Evolutionary conservation across 2,888 invertebrate species (phyloP).

Genomic region (Amitus sp.): DNA sequence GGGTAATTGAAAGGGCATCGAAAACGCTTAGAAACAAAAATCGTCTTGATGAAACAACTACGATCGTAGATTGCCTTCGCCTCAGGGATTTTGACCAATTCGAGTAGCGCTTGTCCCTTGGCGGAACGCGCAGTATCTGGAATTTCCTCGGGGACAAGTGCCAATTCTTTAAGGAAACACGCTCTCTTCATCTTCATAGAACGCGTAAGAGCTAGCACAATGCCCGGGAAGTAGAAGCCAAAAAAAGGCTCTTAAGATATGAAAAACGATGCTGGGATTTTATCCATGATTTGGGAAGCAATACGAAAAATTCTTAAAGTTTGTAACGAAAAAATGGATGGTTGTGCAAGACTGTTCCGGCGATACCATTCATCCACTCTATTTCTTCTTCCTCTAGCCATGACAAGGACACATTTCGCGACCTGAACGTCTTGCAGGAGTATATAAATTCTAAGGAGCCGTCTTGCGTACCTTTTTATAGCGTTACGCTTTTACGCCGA

Average conservation of each 20-base stretch:
- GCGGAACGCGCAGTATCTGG: constrained; percentile 16
- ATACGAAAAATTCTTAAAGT: constrained; percentile 29
- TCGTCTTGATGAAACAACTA: constrained; percentile 37
- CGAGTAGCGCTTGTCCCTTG: constrained; percentile 13
- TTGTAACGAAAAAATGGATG: constrained; percentile 33
- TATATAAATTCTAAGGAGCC: constrained; percentile 41
- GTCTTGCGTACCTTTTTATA: constrained; percentile 35
- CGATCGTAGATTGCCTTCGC: constrained; percentile 38
- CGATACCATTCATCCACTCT: constrained; percentile 39
- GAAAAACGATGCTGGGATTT: constrained; percentile 19
- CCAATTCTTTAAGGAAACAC: constrained; percentile 34
- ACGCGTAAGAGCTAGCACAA: background rate
- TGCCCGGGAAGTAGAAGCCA: background rate
- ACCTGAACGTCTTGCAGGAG: constrained; percentile 34
- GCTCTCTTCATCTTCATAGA: constrained; percentile 13
- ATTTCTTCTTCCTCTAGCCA: constrained; percentile 39
- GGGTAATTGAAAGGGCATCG: constrained; percentile 35
- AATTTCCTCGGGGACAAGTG: constrained; percentile 29
- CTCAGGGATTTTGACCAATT: constrained; percentile 16
- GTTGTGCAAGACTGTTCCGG: constrained; percentile 32
- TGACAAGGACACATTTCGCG: constrained; percentile 36
- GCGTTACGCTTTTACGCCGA: too few relatives aligned
- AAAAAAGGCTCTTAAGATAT: background rate
- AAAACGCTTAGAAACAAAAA: constrained; percentile 21
- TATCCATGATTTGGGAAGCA: constrained; percentile 29